Evolutionary conservation across 2,113 vertebrate genomes (phyloP).

Genomic region (Chrysemys picta): DNA sequence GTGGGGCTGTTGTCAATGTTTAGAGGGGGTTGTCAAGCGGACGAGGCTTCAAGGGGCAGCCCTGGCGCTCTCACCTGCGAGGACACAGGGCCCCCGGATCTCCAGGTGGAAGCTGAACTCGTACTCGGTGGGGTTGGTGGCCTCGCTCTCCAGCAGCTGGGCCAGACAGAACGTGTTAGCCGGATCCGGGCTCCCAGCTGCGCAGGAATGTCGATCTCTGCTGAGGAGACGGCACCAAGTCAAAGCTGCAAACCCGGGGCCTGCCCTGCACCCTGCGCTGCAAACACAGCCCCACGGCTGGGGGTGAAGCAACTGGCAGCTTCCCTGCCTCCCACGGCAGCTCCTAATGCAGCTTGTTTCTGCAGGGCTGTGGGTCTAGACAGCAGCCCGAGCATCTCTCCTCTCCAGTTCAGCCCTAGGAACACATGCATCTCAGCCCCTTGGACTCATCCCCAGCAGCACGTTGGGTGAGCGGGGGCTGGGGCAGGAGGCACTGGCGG

Average conservation of each 20-base stretch:
- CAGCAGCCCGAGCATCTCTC: background rate
- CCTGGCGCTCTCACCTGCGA: constrained; percentile 83
- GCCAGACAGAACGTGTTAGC: constrained; percentile 81
- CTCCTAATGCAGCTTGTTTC: background rate
- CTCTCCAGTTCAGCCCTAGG: background rate
- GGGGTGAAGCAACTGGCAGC: background rate
- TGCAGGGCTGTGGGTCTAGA: background rate
- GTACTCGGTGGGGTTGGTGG: constrained; percentile 92
- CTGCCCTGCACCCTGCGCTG: background rate
- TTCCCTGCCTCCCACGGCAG: background rate
- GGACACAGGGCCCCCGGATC: constrained; percentile 91
- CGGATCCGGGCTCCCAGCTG: constrained; percentile 68
- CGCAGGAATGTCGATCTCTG: constrained; percentile 78
- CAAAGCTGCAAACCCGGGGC: accelerated
- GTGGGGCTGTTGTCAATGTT: accelerated
- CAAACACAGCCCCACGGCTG: background rate
- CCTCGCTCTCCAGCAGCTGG: constrained; percentile 84
- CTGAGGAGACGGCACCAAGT: background rate
- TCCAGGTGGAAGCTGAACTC: constrained; percentile 95
- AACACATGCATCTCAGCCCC: background rate
- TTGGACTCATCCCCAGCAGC: background rate
- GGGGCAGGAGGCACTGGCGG: background rate
- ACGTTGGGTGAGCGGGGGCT: background rate
- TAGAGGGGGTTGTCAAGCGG: background rate
- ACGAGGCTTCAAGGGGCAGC: background rate